These are phyloP conservation scores for Rattus norvegicus DNA, from an alignment of 2,113 vertebrate genomes.

Conservation along the genomic window GRCr8 NC_086019.1:187448501-187449000, in stretches of 20 bases:
- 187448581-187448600: constrained; percentile 81
- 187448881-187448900: constrained; percentile 49
- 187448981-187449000: neutral
- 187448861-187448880: constrained; percentile 18
- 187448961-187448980: constrained; percentile 66
- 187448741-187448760: constrained; percentile 81
- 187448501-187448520: constrained; percentile 83
- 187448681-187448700: constrained; percentile 82
- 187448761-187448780: constrained; percentile 79
- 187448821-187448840: neutral
- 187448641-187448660: constrained; percentile 81
- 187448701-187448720: constrained; percentile 80
- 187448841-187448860: constrained; percentile 59
- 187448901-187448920: constrained; percentile 64
- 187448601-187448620: constrained; percentile 82
- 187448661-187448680: constrained; percentile 80
- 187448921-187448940: constrained; percentile 46
- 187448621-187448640: constrained; percentile 81
- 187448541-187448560: constrained; percentile 79
- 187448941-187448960: constrained; percentile 60
- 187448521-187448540: constrained; percentile 75
- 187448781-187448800: constrained; percentile 73
- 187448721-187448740: constrained; percentile 82
- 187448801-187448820: constrained; percentile 52
- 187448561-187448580: constrained; percentile 83